A percentile compares a stretch with the other conserved stretches of the same genome.
Conservation (phyloP, 2,797 vertebrate species). For the Mormyrops attenuatus region DNA sequence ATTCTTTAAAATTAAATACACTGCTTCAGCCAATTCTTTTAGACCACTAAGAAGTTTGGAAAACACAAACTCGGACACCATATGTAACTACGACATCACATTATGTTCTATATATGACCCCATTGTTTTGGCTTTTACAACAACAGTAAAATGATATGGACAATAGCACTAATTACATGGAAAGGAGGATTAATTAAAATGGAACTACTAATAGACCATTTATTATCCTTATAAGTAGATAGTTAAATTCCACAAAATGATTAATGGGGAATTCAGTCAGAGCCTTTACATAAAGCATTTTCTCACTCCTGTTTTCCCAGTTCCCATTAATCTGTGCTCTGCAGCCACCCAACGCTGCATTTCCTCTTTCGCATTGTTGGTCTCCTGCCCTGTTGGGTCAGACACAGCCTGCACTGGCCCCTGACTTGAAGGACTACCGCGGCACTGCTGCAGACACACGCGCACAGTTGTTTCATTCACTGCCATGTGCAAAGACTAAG, state of each 20-base stretch:
- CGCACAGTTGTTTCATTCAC: neutral
- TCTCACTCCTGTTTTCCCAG: neutral
- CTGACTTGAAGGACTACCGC: neutral
- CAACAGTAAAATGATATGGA: neutral
- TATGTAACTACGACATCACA: neutral
- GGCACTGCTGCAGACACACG: neutral
- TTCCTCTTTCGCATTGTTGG: neutral
- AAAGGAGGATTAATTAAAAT: neutral
- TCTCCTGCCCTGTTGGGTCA: constrained; percentile 34
- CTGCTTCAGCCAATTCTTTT: neutral
- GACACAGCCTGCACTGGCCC: constrained; percentile 33
- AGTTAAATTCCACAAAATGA: neutral
- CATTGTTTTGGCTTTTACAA: neutral
- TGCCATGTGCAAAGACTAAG: neutral
- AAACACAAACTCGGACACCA: neutral
- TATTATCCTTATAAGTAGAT: neutral
- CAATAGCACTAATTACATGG: neutral
- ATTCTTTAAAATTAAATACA: neutral
- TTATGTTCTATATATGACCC: neutral
- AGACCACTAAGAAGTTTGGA: neutral
- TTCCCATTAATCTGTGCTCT: constrained; percentile 6
- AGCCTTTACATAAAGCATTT: neutral
- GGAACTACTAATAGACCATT: neutral
- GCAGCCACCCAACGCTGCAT: neutral
- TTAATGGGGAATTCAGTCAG: neutral